A percentile compares a stretch with the other conserved stretches of the same genome.
Conservation (phyloP, 2,797 vertebrate species). For the Chiroxiphia lanceolata region DNA sequence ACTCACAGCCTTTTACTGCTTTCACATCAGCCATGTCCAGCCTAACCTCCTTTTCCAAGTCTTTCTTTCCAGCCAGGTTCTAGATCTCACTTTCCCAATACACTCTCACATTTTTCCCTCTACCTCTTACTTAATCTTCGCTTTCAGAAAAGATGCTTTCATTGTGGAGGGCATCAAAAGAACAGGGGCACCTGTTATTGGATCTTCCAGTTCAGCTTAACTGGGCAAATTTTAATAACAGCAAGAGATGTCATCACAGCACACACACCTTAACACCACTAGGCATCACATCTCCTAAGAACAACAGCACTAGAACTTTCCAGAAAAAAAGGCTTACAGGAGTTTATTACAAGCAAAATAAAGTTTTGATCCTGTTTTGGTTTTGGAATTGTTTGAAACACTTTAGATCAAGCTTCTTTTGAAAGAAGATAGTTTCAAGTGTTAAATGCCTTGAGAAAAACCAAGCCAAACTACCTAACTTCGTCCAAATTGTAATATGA, state of each 20-base stretch:
- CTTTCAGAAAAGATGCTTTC: not conserved
- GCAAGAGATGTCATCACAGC: not conserved
- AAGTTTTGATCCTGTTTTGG: not conserved
- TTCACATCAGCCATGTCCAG: not conserved
- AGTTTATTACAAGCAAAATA: not conserved
- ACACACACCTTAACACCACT: fast-evolving
- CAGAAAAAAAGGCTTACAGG: not conserved
- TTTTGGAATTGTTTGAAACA: not conserved
- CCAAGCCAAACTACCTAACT: not conserved
- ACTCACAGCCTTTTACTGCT: not conserved
- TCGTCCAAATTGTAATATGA: not conserved
- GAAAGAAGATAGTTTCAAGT: not conserved
- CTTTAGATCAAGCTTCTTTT: not conserved
- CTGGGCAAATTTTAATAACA: not conserved
- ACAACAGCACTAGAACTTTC: not conserved
- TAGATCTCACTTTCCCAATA: not conserved
- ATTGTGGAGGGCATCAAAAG: not conserved
- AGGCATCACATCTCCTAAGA: not conserved
- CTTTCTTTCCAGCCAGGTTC: not conserved
- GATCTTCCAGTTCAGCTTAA: not conserved
- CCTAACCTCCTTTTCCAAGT: not conserved
- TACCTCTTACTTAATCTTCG: not conserved
- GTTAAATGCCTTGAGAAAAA: not conserved
- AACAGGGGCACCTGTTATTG: not conserved
- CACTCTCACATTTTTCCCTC: not conserved